phyloP scores from a whole-genome alignment of 1,140 invertebrate species.

The Magallana gigas region DNA sequence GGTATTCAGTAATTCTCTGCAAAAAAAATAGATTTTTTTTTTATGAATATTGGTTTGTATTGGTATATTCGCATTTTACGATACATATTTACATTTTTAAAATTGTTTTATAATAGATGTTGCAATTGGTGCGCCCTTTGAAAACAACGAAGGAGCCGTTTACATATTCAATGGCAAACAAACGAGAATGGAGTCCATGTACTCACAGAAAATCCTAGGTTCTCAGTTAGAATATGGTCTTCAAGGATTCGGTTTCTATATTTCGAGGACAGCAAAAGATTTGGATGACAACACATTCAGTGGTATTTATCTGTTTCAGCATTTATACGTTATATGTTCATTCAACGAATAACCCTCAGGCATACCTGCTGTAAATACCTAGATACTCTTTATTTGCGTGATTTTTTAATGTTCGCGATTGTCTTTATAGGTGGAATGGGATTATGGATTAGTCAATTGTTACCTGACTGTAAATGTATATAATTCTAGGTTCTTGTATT shows the following conservation, averaged over 20 bases:
- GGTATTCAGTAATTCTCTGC: too few species aligned
- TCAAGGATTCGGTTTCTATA: slow-evolving; percentile 2
- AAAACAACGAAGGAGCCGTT: background rate
- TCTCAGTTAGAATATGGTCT: background rate
- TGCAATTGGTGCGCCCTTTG: background rate
- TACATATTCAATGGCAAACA: background rate
- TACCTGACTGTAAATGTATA: too few species aligned
- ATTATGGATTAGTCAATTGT: too few species aligned
- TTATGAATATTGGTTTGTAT: background rate
- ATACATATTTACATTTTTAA: background rate
- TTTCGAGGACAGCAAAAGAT: slow-evolving; percentile 6
- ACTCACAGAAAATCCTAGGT: background rate
- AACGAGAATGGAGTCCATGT: background rate
- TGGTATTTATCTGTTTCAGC: background rate
- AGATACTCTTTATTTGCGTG: too few species aligned
- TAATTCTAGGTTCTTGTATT: too few species aligned
- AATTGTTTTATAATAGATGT: background rate
- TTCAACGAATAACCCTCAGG: too few species aligned
- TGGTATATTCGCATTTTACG: background rate
- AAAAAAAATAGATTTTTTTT: background rate
- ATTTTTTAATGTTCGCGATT: too few species aligned
- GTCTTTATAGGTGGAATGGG: too few species aligned
- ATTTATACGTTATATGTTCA: too few species aligned
- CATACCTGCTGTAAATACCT: too few species aligned
- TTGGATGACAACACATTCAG: slow-evolving; percentile 3